Base-by-base conservation (phyloP, 2,888 invertebrate genomes). In the Bhutanitis thaidina region DNA sequence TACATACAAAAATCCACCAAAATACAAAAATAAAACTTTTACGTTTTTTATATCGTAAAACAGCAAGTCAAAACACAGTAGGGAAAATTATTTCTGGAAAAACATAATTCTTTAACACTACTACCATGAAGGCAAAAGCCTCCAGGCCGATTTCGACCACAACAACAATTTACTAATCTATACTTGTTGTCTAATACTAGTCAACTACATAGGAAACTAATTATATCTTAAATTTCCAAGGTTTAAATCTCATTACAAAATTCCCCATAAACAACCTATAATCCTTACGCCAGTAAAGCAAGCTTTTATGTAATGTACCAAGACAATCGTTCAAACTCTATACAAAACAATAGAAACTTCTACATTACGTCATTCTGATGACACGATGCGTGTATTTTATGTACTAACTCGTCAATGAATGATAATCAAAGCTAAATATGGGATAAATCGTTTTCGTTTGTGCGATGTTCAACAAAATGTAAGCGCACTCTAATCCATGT, bases 191-290 rank as follows among this genome's bases (percentile, higher is more conserved):
- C 20, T 20, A 20, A 3, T 5, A 5, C 2, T 20, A 20, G 20
- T 20, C 20, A 20, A 20, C 20, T 2, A 5, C 20, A 5, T 5
- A 20, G 20, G 20, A 2, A 20, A 20, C 20, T 20, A 27, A 7
- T 27, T 5, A 53, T 63, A 66, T 67, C 12, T 59, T 43, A 57
- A 62, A 65, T 65, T 65, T 74, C 69, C 74, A 74, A 77, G 74
- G 59, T 62, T 65, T 65, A 60, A 16, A 64, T 67, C 62, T 64
- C 68, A 71, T 72, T 69, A 69, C 60, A 54, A 61, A 72, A 76
- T 72, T 71, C 71, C 77, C 60, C 72, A 76, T 82, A 81, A 81
- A 83, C 81, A 76, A 76, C 74, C 55, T 64, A 73, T 80, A 81
- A 84, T 83, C 79, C 82, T 67, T 62, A 67, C 65, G 69, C 72